These are phyloP conservation scores for Lysandra coridon DNA, from an alignment of 2,888 invertebrate genomes.

Conservation along the genomic window DNA sequence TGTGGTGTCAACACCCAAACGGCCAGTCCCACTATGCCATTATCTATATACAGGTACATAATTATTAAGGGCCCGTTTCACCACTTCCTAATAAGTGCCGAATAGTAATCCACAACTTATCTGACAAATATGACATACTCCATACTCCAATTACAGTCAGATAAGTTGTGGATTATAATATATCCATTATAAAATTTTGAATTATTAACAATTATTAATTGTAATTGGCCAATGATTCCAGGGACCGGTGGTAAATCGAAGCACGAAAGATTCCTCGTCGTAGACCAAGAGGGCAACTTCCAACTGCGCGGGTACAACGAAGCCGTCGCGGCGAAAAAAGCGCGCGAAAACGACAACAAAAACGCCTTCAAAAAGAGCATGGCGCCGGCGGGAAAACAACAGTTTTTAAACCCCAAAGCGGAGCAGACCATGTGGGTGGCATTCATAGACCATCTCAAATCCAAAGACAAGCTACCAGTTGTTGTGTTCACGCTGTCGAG, in stretches of 20 bases:
- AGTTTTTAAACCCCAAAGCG: constrained; percentile 80
- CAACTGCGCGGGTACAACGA: constrained; percentile 82
- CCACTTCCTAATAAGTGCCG: no score
- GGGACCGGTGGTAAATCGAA: constrained; percentile 86
- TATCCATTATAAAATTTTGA: neutral
- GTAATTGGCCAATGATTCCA: constrained; percentile 40
- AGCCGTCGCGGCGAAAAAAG: constrained; percentile 76
- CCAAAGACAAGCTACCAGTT: constrained; percentile 92
- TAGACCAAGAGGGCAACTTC: constrained; percentile 89
- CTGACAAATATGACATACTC: no score
- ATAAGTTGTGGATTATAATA: neutral
- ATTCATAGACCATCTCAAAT: constrained; percentile 90
- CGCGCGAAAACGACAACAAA: constrained; percentile 68
- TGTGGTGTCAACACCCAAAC: constrained; percentile 94
- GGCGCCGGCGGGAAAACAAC: constrained; percentile 58
- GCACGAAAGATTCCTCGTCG: constrained; percentile 88
- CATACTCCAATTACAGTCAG: no score
- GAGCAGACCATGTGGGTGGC: constrained; percentile 92
- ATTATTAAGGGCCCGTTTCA: neutral
- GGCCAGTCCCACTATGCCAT: constrained; percentile 98
- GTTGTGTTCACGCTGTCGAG: constrained; percentile 97
- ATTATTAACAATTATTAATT: neutral
- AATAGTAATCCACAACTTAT: no score
- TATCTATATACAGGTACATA: constrained; percentile 89
- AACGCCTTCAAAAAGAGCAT: constrained; percentile 61